Evolutionary conservation across 2,113 vertebrate genomes (phyloP).

Genomic region (Hyaena hyaena): DNA sequence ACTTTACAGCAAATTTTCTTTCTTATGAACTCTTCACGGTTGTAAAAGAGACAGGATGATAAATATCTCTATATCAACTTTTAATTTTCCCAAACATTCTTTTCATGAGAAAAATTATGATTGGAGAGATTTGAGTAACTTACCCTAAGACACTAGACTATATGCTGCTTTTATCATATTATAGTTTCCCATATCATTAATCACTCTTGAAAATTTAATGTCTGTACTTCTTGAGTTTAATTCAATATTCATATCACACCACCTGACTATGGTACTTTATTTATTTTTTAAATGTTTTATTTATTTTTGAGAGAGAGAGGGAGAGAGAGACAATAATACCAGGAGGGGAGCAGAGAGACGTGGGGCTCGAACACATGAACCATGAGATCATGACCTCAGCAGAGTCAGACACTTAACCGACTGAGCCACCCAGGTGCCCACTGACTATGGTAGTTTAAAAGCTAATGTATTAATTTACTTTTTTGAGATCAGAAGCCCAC

Average conservation of each 20-base stretch:
- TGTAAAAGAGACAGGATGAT: conserved; percentile 33
- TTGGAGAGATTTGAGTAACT: not conserved
- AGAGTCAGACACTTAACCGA: too few species aligned
- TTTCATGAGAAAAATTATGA: conserved; percentile 46
- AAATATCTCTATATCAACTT: conserved; percentile 45
- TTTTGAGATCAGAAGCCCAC: not conserved
- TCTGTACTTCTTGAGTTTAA: not conserved
- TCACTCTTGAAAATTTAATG: conserved; percentile 18
- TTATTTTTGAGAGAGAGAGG: too few species aligned
- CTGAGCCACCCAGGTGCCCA: too few species aligned
- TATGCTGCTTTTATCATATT: not conserved
- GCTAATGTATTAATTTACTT: not conserved
- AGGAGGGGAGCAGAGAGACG: too few species aligned
- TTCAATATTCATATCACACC: not conserved
- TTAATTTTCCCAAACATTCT: conserved; percentile 39
- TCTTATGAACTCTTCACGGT: conserved; percentile 27
- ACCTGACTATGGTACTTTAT: not conserved
- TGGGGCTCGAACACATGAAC: too few species aligned
- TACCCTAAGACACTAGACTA: not conserved
- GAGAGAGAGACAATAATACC: too few species aligned
- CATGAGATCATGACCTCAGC: too few species aligned
- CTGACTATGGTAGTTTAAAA: not conserved
- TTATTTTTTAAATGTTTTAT: too few species aligned
- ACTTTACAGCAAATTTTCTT: not conserved
- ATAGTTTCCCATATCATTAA: conserved; percentile 9